Evolutionary conservation across 2,113 vertebrate species (phyloP).

Genomic region (Pollimyrus isidori): DNA sequence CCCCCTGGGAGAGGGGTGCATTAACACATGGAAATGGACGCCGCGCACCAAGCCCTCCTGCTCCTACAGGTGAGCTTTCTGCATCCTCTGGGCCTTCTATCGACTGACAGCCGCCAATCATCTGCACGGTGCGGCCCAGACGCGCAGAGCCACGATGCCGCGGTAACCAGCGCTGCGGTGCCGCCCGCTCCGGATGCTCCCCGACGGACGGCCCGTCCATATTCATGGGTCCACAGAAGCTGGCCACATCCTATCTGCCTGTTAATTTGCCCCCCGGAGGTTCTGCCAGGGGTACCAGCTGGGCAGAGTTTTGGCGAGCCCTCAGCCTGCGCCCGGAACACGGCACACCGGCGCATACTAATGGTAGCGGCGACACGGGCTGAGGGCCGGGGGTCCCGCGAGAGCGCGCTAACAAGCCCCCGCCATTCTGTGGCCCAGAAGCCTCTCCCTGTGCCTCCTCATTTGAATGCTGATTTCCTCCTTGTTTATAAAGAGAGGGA

Average conservation of each 20-base stretch:
- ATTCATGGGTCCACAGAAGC: not conserved
- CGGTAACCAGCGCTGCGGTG: not conserved
- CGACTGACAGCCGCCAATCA: conserved; percentile 47
- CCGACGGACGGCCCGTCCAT: not conserved
- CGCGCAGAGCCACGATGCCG: no score
- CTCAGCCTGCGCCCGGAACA: not conserved
- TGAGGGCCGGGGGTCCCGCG: conserved; percentile 42
- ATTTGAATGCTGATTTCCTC: conserved; percentile 70
- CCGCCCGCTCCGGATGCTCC: not conserved
- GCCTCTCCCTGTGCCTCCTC: conserved; percentile 61
- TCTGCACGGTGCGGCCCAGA: not conserved
- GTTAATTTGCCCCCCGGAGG: not conserved
- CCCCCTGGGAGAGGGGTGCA: not conserved
- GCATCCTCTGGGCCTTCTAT: conserved; percentile 9
- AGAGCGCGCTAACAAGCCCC: conserved; percentile 66
- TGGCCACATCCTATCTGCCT: not conserved
- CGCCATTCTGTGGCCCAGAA: conserved; percentile 63
- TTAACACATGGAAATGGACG: not conserved
- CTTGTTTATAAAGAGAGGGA: not conserved
- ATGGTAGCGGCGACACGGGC: not conserved
- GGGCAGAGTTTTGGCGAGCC: not conserved
- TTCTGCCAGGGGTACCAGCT: not conserved
- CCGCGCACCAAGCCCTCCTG: no score
- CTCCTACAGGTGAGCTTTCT: not conserved
- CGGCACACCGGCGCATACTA: not conserved